Percentiles rank a stretch among this genome's conserved stretches.
Evolutionary conservation across 2,888 invertebrate species (phyloP).

Genomic region (Drosophila phalerata): DNA sequence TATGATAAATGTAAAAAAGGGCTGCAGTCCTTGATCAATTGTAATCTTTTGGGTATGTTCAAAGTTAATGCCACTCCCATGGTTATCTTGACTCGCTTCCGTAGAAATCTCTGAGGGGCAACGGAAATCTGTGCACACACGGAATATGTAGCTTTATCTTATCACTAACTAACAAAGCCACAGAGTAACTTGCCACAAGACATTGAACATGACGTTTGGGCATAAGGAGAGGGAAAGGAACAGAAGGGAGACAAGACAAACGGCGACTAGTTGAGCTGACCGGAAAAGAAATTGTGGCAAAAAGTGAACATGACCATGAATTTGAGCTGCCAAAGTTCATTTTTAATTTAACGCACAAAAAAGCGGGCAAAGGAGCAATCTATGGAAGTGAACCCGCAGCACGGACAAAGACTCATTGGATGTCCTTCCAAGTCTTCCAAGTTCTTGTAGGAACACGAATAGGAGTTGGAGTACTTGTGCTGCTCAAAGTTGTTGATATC

Average conservation of each 20-base stretch:
- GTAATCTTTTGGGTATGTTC: background rate
- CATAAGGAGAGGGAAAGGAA: background rate
- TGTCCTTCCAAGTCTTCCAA: background rate
- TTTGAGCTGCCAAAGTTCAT: slow-evolving; percentile 77
- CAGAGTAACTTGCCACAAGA: slow-evolving; percentile 52
- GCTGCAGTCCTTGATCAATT: background rate
- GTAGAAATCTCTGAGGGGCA: slow-evolving; percentile 37
- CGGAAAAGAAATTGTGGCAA: slow-evolving; percentile 49
- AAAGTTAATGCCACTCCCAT: slow-evolving; percentile 12
- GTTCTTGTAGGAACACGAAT: slow-evolving; percentile 17
- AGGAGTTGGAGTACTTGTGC: slow-evolving; percentile 19
- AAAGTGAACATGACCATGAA: slow-evolving; percentile 79
- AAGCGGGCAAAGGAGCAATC: slow-evolving; percentile 19
- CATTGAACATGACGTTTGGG: slow-evolving; percentile 16
- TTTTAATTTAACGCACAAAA: slow-evolving; percentile 68
- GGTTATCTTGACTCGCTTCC: slow-evolving; percentile 20
- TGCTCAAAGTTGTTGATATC: slow-evolving; percentile 78
- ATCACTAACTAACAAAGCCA: slow-evolving; percentile 61
- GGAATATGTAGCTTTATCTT: slow-evolving; percentile 64
- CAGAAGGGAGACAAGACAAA: slow-evolving; percentile 44
- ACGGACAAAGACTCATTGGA: background rate
- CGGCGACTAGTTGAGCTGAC: slow-evolving; percentile 60
- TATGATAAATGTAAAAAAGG: background rate
- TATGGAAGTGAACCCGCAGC: slow-evolving; percentile 11
- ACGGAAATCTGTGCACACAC: slow-evolving; percentile 38